Evolutionary conservation across 1,140 invertebrate genomes (phyloP).

Genomic region (Aporrectodea caliginosa): DNA sequence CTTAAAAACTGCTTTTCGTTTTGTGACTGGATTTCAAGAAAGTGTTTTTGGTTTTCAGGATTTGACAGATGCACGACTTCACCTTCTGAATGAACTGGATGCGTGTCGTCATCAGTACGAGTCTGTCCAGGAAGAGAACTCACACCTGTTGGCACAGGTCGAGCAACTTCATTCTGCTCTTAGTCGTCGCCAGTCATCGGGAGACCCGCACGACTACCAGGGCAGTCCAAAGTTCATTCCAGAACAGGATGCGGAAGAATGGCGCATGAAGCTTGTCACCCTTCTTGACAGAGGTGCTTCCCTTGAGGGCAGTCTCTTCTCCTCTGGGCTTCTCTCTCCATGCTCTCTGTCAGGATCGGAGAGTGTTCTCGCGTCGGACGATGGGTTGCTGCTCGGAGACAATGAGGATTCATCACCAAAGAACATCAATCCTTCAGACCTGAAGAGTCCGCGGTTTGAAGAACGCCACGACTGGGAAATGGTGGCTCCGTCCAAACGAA

Average conservation of each 20-base stretch:
- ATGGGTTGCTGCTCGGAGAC: not conserved
- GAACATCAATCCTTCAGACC: too few species aligned
- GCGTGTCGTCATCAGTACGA: not conserved
- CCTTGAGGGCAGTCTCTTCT: not conserved
- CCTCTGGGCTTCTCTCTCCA: constrained; percentile 4
- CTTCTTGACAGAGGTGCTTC: not conserved
- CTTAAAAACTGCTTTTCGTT: too few species aligned
- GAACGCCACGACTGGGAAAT: too few species aligned
- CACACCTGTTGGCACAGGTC: not conserved
- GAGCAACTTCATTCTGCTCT: not conserved
- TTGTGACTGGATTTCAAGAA: not conserved
- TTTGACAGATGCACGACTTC: not conserved
- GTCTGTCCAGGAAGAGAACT: not conserved
- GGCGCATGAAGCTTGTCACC: not conserved
- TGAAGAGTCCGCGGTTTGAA: too few species aligned
- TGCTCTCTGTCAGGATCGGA: constrained; percentile 16
- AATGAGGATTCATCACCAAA: not conserved
- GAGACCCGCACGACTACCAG: not conserved
- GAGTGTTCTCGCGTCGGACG: constrained; percentile 14
- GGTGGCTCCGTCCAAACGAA: too few species aligned
- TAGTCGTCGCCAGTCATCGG: not conserved
- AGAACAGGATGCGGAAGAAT: not conserved
- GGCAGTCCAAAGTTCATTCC: not conserved
- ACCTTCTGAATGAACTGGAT: not conserved
- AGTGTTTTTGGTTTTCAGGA: not conserved